A percentile compares a stretch with the other conserved stretches of the same genome.
These are phyloP conservation scores for Ennomos erosarius DNA, from an alignment of 2,888 invertebrate species.

Conservation along the genomic window DNA sequence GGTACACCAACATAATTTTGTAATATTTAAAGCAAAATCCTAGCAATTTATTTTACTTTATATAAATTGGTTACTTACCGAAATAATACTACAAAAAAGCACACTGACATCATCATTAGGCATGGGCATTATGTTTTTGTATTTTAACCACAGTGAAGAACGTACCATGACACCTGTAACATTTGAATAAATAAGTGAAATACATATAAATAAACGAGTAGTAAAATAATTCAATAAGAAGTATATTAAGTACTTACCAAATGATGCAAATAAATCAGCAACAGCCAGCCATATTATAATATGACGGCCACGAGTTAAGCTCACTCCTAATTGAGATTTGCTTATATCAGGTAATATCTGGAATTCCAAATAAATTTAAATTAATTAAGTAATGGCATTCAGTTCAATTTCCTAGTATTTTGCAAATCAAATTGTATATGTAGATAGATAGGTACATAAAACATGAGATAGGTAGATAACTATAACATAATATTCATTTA, in stretches of 20 bases:
- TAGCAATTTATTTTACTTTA: neutral
- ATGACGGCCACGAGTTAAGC: conserved; percentile 87
- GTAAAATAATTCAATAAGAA: conserved; percentile 41
- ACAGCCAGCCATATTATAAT: conserved; percentile 92
- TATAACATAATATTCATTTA: too few relatives aligned
- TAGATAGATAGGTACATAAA: too few relatives aligned
- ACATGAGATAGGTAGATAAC: too few relatives aligned
- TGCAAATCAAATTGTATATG: neutral
- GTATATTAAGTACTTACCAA: conserved; percentile 82
- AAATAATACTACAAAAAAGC: conserved; percentile 89
- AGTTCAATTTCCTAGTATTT: too few relatives aligned
- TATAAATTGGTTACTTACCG: conserved; percentile 81
- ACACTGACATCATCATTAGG: conserved; percentile 88
- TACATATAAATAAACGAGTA: too few relatives aligned
- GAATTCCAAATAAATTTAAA: conserved; percentile 40
- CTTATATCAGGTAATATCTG: conserved; percentile 88
- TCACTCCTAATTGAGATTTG: conserved; percentile 79
- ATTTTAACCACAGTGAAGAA: conserved; percentile 88
- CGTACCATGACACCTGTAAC: conserved; percentile 88
- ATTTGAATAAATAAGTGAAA: neutral
- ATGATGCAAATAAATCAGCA: conserved; percentile 91
- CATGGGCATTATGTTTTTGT: conserved; percentile 88
- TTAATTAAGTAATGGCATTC: too few relatives aligned
- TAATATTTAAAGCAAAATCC: too few relatives aligned
- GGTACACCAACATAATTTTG: too few relatives aligned